Evolutionary conservation across 2,888 invertebrate species (phyloP).

Genomic region (Eristalis arbustorum): DNA sequence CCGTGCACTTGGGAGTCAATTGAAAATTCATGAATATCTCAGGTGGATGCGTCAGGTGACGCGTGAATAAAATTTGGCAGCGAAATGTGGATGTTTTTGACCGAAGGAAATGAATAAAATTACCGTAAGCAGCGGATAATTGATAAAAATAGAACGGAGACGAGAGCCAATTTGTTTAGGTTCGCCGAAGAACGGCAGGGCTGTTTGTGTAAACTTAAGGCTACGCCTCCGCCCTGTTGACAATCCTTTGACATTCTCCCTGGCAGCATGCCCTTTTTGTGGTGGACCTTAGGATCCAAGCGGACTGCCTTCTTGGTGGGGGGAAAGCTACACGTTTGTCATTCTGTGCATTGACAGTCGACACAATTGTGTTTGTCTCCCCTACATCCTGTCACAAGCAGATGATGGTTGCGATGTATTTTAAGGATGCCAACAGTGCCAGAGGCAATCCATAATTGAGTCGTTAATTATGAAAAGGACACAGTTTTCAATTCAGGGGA

Average conservation of each 20-base stretch:
- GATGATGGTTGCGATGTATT: not conserved
- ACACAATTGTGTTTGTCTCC: not conserved
- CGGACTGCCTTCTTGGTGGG: not conserved
- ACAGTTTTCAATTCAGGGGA: not conserved
- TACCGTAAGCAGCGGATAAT: not conserved
- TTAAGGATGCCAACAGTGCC: not conserved
- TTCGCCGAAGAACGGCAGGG: not conserved
- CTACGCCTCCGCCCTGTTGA: not conserved
- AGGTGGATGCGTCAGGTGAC: not conserved
- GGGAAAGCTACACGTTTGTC: not conserved
- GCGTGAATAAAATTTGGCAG: not conserved
- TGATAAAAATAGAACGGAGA: not conserved
- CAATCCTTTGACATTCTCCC: not conserved
- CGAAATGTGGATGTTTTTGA: too few species aligned
- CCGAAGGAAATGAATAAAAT: not conserved
- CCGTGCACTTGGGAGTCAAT: not conserved
- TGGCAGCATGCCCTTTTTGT: not conserved
- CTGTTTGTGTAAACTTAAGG: not conserved
- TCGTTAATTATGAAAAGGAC: not conserved
- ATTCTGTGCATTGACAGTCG: not conserved
- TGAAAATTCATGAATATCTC: conserved; percentile 3
- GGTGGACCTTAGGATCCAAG: not conserved
- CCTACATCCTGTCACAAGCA: not conserved
- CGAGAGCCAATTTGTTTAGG: not conserved
- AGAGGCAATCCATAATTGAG: not conserved